Base-by-base conservation (phyloP, 2,113 vertebrate species). In the Arenaria interpres region DNA sequence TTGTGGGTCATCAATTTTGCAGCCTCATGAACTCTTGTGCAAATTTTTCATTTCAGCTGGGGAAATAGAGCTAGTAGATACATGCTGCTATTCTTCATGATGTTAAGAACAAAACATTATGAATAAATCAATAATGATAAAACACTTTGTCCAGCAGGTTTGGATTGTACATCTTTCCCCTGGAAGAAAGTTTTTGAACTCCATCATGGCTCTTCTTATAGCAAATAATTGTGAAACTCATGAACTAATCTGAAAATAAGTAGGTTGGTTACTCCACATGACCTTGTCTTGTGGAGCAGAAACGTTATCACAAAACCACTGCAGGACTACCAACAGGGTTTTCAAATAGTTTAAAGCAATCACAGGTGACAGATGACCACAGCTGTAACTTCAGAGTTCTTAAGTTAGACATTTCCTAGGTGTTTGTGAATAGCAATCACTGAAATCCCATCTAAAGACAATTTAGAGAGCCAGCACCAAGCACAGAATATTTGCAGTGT, bases 261-360 rank as follows among this genome's bases (percentile, higher is more conserved):
- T 43, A 10, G 14, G 24, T 12, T 81, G 22, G 19, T 17, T 46
- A 72, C 28, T 51, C 18, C 35, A 15, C 0, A 0, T 69, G 22
- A 12, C 9, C 8, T 60, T 32, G 20, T 27, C 14, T 60, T 45
- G 3, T n/a, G n/a, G n/a, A n/a, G n/a, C 9, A 72, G 19, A 35
- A 67, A 27, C 8, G 1, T 4, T 41, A 15, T 6, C 10, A 67
- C 28, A n/a, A 59, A 48, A 2, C 1, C 13, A 53, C 12, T 2
- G 5, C 20, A 43, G 35, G 69, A 14, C 8, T 17, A 67, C 10
- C 10, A 59, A 22, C 2, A 28, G 12, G 13, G 4, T 43, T 48
- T 95, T 35, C 12, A 63, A 77, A 68, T 13, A 27, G 4, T 15
- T 59, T 27, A 83, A 82, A 46, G 2, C 12, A 6, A 32, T 4